phyloP scores from a whole-genome alignment of 2,113 vertebrate species.

The Chloebia gouldiae region DNA sequence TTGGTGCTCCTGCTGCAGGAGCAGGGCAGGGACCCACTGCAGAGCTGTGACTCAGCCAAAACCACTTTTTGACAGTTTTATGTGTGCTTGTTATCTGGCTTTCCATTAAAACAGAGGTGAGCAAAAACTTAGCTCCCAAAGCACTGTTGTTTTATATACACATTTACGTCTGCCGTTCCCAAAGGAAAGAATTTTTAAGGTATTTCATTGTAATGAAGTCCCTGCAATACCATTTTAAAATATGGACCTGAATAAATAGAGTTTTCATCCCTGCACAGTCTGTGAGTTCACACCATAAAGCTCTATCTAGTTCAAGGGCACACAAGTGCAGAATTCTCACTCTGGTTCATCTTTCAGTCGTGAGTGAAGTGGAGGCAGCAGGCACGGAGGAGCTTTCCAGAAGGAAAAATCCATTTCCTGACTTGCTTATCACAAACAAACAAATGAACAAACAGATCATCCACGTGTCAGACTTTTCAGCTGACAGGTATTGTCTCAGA shows the following conservation, averaged over 20 bases:
- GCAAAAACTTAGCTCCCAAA: background rate
- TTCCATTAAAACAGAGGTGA: background rate
- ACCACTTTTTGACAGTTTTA: background rate
- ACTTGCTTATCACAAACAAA: background rate
- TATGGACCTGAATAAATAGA: background rate
- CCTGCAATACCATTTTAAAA: background rate
- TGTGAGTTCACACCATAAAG: background rate
- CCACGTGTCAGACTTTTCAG: background rate
- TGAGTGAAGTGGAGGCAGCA: background rate
- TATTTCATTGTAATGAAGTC: conserved; percentile 4
- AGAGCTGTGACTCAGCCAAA: conserved; percentile 14
- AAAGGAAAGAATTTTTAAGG: background rate
- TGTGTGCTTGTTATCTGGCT: background rate
- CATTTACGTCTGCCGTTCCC: background rate
- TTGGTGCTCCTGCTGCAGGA: background rate
- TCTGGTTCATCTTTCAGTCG: background rate
- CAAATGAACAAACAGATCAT: background rate
- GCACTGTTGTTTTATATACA: background rate
- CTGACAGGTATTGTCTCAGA: background rate
- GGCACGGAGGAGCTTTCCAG: background rate
- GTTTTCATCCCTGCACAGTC: background rate
- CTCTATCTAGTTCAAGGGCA: background rate
- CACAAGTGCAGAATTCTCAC: background rate
- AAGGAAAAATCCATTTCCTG: background rate
- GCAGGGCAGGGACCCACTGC: background rate